These are phyloP conservation scores for Copidosoma aretas DNA, from an alignment of 2,888 invertebrate genomes.

Conservation along the genomic window DNA sequence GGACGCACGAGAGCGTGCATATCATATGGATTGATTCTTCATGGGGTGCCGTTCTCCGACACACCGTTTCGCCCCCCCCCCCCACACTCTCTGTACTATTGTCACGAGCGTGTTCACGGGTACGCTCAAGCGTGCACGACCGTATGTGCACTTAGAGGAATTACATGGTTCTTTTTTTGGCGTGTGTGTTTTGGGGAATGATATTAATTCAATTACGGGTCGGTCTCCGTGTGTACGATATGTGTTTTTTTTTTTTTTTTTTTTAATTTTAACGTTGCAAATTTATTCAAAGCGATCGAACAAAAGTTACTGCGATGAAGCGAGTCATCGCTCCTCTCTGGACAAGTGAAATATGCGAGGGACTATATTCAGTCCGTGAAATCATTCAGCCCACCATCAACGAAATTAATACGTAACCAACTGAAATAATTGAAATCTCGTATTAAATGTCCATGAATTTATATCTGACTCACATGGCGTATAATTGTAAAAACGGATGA, in stretches of 20 bases:
- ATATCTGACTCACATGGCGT: too few species aligned
- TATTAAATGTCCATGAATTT: too few species aligned
- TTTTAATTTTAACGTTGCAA: constrained; percentile 25
- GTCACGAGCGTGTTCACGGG: constrained; percentile 5
- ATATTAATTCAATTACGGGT: neutral
- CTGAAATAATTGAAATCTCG: too few species aligned
- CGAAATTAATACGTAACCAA: too few species aligned
- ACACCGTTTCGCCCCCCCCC: constrained; percentile 20
- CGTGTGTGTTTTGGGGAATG: neutral
- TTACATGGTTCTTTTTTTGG: constrained; percentile 24
- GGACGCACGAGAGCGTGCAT: constrained; percentile 38
- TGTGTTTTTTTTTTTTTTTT: too few species aligned
- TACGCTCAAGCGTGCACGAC: constrained; percentile 11
- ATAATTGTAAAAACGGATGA: too few species aligned
- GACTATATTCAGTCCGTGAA: too few species aligned
- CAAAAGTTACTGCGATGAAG: too few species aligned
- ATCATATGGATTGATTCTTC: constrained; percentile 56
- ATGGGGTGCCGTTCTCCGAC: constrained; percentile 42
- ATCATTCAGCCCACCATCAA: too few species aligned
- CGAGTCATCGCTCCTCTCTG: too few species aligned
- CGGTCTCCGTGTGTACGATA: neutral
- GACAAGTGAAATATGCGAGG: too few species aligned
- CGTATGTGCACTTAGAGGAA: constrained; percentile 34
- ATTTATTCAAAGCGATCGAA: neutral
- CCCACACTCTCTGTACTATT: neutral